Conservation (phyloP, 2,113 vertebrate genomes). For the Limnothrissa miodon region DNA sequence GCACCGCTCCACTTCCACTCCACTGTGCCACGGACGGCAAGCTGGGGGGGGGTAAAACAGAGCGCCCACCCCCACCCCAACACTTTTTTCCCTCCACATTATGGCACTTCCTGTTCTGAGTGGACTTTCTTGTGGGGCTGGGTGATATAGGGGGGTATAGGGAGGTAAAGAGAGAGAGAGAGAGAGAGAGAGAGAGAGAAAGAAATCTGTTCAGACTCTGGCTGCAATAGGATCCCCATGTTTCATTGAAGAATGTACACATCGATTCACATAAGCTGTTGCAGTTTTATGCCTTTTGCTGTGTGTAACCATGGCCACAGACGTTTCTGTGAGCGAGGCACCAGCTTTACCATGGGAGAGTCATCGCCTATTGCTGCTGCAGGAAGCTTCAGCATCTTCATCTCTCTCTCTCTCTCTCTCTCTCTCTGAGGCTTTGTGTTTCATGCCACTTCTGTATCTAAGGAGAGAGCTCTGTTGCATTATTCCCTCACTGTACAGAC, state of each 20-base stretch:
- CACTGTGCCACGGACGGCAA: background rate
- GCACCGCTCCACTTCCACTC: background rate
- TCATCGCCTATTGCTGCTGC: background rate
- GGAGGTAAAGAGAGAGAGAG: constrained; percentile 36
- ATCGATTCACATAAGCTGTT: background rate
- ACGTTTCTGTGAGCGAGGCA: background rate
- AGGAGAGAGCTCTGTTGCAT: background rate
- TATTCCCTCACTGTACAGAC: background rate
- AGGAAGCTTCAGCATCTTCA: background rate
- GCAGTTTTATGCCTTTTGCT: background rate
- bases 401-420: background rate
- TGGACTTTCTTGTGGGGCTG: background rate
- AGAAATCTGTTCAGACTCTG: background rate
- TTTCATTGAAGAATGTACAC: background rate
- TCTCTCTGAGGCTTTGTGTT: background rate
- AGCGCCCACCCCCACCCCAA: background rate
- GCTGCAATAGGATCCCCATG: background rate
- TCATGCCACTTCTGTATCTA: background rate
- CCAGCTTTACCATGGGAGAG: background rate
- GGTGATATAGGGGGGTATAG: too few relatives aligned
- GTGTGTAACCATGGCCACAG: background rate
- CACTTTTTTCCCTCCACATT: background rate
- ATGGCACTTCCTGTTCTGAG: constrained; percentile 7
- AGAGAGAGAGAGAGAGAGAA: too few relatives aligned
- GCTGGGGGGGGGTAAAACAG: background rate